phyloP scores from a whole-genome alignment of 1,140 invertebrate species.

The Triops cancriformis region DNA sequence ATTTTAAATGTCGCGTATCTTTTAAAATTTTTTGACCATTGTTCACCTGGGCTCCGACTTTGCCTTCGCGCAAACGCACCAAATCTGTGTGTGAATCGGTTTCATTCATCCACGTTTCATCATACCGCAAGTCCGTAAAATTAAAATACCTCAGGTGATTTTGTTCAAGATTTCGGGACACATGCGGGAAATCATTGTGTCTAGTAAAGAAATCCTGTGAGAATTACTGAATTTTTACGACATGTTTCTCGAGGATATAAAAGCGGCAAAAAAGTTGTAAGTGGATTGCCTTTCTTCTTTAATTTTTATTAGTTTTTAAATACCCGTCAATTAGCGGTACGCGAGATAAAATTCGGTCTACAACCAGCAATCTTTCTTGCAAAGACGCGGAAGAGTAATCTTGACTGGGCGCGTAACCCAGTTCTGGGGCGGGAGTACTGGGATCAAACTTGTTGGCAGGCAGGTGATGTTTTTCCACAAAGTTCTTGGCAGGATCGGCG shows the following conservation, averaged over 20 bases:
- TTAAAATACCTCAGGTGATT: constrained; percentile 72
- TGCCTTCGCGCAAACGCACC: constrained; percentile 64
- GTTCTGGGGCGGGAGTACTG: neutral
- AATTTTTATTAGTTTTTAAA: too few species aligned
- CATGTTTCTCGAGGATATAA: neutral
- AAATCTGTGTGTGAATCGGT: constrained; percentile 84
- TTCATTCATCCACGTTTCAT: constrained; percentile 68
- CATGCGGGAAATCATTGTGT: constrained; percentile 82
- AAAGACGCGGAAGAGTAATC: neutral
- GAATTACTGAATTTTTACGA: neutral
- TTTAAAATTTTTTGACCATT: neutral
- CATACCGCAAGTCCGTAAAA: constrained; percentile 60
- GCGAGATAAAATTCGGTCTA: constrained; percentile 3
- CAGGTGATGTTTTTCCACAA: neutral
- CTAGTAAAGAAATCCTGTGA: constrained; percentile 42
- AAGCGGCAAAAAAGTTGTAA: too few species aligned
- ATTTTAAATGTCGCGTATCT: too few species aligned
- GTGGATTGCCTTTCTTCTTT: too few species aligned
- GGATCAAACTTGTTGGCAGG: neutral
- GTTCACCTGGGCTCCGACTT: constrained; percentile 72
- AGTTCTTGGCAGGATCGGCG: neutral
- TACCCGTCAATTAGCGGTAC: constrained; percentile 26
- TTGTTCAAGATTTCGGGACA: constrained; percentile 67
- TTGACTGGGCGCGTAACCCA: neutral
- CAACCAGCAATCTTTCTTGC: neutral